These are phyloP conservation scores for Erithacus rubecula DNA, from an alignment of 2,797 vertebrate genomes.

Conservation along the genomic window DNA sequence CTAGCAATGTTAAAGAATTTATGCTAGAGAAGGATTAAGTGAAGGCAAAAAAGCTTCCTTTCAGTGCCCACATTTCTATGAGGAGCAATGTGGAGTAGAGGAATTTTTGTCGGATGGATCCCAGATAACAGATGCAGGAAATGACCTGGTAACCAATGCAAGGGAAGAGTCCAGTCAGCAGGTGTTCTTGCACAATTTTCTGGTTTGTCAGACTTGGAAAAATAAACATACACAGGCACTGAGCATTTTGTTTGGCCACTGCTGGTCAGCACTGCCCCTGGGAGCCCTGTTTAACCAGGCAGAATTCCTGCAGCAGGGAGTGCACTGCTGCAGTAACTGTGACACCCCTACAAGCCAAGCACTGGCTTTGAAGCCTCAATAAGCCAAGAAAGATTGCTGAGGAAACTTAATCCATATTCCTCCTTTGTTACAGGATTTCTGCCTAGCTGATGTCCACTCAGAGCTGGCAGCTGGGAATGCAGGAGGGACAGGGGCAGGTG, in stretches of 20 bases:
- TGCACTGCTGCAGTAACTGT: rapidly evolving
- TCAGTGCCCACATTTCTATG: neutral
- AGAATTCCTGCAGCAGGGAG: neutral
- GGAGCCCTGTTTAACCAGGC: neutral
- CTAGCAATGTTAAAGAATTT: neutral
- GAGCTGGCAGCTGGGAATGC: neutral
- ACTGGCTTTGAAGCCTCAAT: rapidly evolving
- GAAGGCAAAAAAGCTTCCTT: neutral
- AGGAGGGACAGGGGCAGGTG: rapidly evolving
- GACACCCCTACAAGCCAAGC: neutral
- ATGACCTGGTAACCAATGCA: neutral
- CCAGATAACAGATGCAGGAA: neutral
- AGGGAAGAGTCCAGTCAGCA: neutral
- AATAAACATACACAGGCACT: neutral
- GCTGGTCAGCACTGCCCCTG: neutral
- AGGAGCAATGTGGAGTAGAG: neutral
- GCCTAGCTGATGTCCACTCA: no score
- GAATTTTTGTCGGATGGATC: neutral
- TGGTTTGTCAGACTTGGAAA: neutral
- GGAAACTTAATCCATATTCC: neutral
- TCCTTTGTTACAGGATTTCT: neutral
- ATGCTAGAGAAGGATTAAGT: neutral
- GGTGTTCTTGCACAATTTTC: neutral
- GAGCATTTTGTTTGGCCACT: neutral
- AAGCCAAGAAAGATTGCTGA: neutral